Evolutionary conservation across 1,140 invertebrate species (phyloP).

Genomic region (Xylocopa sonorina): DNA sequence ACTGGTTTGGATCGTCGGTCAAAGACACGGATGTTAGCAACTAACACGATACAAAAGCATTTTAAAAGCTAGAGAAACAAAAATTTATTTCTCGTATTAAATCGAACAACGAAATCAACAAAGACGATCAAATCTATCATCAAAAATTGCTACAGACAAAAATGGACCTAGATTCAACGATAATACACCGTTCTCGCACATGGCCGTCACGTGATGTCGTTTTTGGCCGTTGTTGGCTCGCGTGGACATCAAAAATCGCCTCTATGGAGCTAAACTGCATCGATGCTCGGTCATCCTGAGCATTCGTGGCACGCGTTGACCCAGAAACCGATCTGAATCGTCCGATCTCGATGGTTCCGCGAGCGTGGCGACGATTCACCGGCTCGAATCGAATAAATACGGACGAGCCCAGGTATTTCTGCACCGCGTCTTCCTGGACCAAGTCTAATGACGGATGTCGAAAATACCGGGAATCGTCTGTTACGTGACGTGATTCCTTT

Average conservation of each 20-base stretch:
- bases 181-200: background rate
- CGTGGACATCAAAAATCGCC: background rate
- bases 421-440: background rate
- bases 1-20: too few relatives aligned
- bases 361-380: slow-evolving; percentile 2
- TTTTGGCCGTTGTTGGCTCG: background rate
- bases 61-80: background rate
- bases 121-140: too few relatives aligned
- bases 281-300: background rate
- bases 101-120: too few relatives aligned
- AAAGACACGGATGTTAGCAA: background rate
- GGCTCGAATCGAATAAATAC: slow-evolving; percentile 20
- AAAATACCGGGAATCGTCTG: background rate
- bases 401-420: background rate
- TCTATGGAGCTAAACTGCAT: background rate
- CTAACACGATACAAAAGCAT: background rate
- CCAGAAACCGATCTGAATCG: slow-evolving; percentile 17
- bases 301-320: slow-evolving; percentile 26
- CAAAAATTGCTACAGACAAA: background rate
- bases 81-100: too few relatives aligned
- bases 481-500: background rate
- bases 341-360: background rate
- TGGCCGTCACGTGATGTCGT: background rate
- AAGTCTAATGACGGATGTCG: background rate
- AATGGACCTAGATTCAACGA: background rate